Evolutionary conservation across 2,888 invertebrate species (phyloP), one percentile per base, ranked within the genome.

Genomic region (Drosophila stalkeri): DNA sequence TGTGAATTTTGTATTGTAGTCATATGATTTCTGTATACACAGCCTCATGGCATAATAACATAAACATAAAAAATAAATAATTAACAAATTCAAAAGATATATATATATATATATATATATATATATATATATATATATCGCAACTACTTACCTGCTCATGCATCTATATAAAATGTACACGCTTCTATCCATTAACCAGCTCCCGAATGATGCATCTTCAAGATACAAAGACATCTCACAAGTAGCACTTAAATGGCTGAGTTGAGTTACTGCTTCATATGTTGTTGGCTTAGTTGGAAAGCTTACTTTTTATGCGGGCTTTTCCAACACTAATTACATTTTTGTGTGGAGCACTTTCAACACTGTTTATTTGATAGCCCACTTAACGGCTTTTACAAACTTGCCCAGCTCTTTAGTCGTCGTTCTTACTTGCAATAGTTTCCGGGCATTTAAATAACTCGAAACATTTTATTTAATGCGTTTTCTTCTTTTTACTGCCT

Each of bases 361-460:
- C 70, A 84, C 59, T 63, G 69, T 20, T 41, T 66, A 71, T 72
- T 87, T 82, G 68, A 84, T 86, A 83, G 84, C 89, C 84, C 84
- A 89, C 87, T 85, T 89, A 75, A 70, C 54, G 49, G 67, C 68
- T 68, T 64, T 76, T 56, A 78, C 79, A 86, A 84, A 86, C 55
- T 86, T 76, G 78, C 64, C 49, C 39, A 47, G 66, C 62, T 63
- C 27, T 72, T 68, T 41, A 41, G 49, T 31, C 49, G 4, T 41
- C 41, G 8, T 56, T 64, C 61, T 49, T 56, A 27, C 47, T 60
- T 72, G 44, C 35, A 56, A 80, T 75, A 77, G 77, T 84, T 81
- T 71, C 68, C 71, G 75, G 64, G 64, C 76, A 79, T 89, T 89
- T 84, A 76, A 89, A 83, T 78, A 84, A 66, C 78, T 83, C 51